Evolutionary conservation across 2,113 vertebrate species (phyloP).

Genomic region (Pantherophis guttatus): DNA sequence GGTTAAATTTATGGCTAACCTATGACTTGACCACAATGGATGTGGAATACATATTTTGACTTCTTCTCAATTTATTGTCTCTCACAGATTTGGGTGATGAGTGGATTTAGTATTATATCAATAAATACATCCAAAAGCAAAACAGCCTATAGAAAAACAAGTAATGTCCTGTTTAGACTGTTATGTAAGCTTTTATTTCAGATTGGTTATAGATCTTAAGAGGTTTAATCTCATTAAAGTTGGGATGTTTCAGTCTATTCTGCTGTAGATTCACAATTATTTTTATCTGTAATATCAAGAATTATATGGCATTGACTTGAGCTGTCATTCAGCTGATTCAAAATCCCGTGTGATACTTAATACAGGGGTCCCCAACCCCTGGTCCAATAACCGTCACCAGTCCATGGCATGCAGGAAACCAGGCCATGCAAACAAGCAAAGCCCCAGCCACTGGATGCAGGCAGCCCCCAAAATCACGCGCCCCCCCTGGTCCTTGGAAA

Average conservation of each 20-base stretch:
- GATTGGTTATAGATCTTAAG: not conserved
- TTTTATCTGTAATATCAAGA: not conserved
- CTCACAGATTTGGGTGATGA: not conserved
- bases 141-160: not conserved
- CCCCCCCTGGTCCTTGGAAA: no score
- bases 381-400: no score
- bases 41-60: not conserved
- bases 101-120: not conserved
- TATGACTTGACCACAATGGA: not conserved
- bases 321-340: not conserved
- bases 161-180: not conserved
- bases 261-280: not conserved
- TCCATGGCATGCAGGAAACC: no score
- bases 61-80: not conserved
- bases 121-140: not conserved
- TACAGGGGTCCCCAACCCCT: no score
- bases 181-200: not conserved
- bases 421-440: no score
- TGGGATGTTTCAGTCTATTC: not conserved
- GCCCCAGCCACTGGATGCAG: no score
- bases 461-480: no score
- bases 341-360: not conserved
- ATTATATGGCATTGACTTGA: not conserved
- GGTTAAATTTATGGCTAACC: not conserved
- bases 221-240: not conserved